phyloP scores from a whole-genome alignment of 2,888 invertebrate species.

The Lissonota sp. region DNA sequence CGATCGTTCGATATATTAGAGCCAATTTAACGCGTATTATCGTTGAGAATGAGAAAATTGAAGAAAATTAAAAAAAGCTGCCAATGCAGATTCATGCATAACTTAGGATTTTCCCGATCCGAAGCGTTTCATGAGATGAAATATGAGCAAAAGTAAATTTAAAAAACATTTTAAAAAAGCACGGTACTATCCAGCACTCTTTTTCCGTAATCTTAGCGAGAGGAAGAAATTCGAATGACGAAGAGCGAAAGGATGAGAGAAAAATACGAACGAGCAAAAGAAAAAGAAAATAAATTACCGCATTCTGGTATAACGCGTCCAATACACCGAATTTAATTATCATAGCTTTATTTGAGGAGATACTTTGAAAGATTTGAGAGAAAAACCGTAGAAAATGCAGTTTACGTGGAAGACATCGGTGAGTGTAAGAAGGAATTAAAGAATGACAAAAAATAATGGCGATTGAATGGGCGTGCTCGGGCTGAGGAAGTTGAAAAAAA shows the following conservation, averaged over 20 bases:
- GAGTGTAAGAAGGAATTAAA: conserved; percentile 2
- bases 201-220: conserved; percentile 75
- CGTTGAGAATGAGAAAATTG: conserved; percentile 6
- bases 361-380: conserved; percentile 60
- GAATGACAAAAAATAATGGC: conserved; percentile 24
- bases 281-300: conserved; percentile 73
- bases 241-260: conserved; percentile 55
- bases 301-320: conserved; percentile 80
- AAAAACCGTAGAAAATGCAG: conserved; percentile 35
- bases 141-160: not conserved
- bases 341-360: conserved; percentile 72
- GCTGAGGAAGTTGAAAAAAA: conserved; percentile 52
- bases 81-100: conserved; percentile 69
- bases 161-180: conserved; percentile 55
- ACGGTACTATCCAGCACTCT: conserved; percentile 75
- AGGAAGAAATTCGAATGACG: conserved; percentile 60
- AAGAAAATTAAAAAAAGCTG: conserved; percentile 66
- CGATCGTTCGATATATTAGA: not conserved
- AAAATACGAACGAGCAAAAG: conserved; percentile 57
- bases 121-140: conserved; percentile 9
- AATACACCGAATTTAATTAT: conserved; percentile 80
- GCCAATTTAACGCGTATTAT: not conserved
- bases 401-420: conserved; percentile 16
- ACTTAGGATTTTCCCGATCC: conserved; percentile 63
- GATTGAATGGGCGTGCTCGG: conserved; percentile 43